Evolutionary conservation across 2,797 vertebrate genomes (phyloP), one percentile per base, ranked within the genome.

Genomic region (Otolemur crassicaudatus): DNA sequence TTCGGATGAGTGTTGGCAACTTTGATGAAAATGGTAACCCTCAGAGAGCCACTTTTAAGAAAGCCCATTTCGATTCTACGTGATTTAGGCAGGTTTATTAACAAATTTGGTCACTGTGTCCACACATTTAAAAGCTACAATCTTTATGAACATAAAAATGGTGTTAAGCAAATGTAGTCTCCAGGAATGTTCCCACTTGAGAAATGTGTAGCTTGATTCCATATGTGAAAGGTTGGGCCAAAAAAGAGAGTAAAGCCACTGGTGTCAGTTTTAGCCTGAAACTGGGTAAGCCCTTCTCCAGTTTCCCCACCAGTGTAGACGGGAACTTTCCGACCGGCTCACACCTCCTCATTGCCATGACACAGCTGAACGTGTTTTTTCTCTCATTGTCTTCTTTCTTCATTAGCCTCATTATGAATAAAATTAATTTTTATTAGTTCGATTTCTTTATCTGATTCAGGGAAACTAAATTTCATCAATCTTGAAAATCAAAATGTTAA

Each of bases 381-480:
- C 31, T 77, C 60, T 94, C 19, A 72, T 56, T 88, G 3, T 87
- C 9, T 83, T 82, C 13, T 79, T 91, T 13, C 4, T 40, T 95
- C 56, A 60, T 81, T 77, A 67, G 43, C 43, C 7, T 76, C 85
- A 49, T 10, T 63, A 16, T 72, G n/a, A 96, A n/a, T 27, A 87
- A 61, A 17, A 81, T 67, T 56, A 53, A 87, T 91, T 87, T 8
- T 22, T 87, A 73, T 56, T 79, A 40, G 14, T 23, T 87, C n/a
- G 60, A 12, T 83, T 95, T 79, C 14, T 63, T 92, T 80, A 53
- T 88, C 37, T 89, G 89, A 65, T n/a, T 87, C 31, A 69, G 37
- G 17, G 17, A 94, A 87, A 81, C 31, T 13, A 3, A 90, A 72
- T 73, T 90, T 76, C 27, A 84, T 31, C 25, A 91, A 95, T 73